Base-by-base conservation (phyloP, 2,113 vertebrate genomes). In the Anoura caudifer region DNA sequence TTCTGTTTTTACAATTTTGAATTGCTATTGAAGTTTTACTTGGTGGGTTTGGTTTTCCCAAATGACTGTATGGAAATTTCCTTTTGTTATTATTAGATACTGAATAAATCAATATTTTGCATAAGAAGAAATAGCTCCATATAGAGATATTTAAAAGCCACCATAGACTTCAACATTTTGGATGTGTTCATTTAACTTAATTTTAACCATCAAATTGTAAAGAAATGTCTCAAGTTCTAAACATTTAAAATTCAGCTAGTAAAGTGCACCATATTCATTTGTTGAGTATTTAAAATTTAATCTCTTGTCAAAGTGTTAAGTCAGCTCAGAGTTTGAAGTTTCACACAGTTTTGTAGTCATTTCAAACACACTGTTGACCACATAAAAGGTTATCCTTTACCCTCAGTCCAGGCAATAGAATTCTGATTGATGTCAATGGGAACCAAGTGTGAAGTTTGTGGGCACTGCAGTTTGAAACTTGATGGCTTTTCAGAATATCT, bases 371-470 rank as follows among this genome's bases (percentile, higher is more conserved):
- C 56, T 92, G 95, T 90, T 41, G 0, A 50, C 92, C 91, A 92
- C 83, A 94, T 94, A 95, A 95, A 97, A 96, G 93, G 84, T 76
- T 73, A 73, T 38, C 85, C 87, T 95, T 87, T 97, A 82, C 96
- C 95, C 95, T 90, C 72, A 86, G 67, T 94, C 93, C 88, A 77
- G 88, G 77, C 81, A 69, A 88, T 41, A 90, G 94, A 95, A 91
- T 94, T 95, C 96, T 94, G 97, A 97, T 94, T 97, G 97, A 97
- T 94, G 97, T 96, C 86, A 76, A 91, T 95, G 65, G 76, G 73
- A 92, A 16, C 76, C 61, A 54, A 47, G 81, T 89, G 91, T 19
- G 36, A 96, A 96, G 95, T 86, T 96, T 91, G 72, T 3, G 2
- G 85, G 73, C 72, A 79, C n/a, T 73, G 65, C n/a, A 50, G 76